Base-by-base conservation (phyloP, 2,888 invertebrate genomes). In the Volucella inflata region DNA sequence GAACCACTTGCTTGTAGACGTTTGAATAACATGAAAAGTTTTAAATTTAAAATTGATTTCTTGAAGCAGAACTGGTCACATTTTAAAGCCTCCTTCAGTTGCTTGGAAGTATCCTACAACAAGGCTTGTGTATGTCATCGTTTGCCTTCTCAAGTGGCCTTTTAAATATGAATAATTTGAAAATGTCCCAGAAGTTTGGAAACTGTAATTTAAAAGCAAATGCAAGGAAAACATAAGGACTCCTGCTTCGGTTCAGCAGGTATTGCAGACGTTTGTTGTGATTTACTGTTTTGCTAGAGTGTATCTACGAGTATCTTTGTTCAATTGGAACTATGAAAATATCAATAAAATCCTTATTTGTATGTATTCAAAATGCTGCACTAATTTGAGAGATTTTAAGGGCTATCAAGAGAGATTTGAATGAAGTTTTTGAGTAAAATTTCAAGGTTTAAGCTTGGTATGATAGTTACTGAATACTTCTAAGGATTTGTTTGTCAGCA, bases 321-420 rank as follows among this genome's bases (percentile, higher is more conserved):
- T 68, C 76, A 21, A 60, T 21, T 76, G 12, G 17, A 17, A 30
- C 21, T 38, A 21, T 17, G 17, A 10, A 12, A 17, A 51, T 14
- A 51, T 8, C 10, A 76, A 60, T 51, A 60, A 51, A 38, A 30
- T 51, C 38, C 46, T 60, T 60, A 38, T 42, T 12, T 51, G 68
- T 55, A 36, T 46, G 16, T 46, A 68, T 68, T 57, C 36, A n/a
- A 21, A 16, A 21, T 1, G n/a, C 14, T 36, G 55, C 21, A 55
- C n/a, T 6, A 46, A 3, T 46, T 46, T 46, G 30, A n/a, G 46
- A n/a, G 46, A 46, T 10, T 46, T 0, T 12, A 14, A 46, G n/a
- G n/a, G 4, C 8, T 46, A 6, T 46, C 14, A 12, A 46, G 8
- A 12, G 53, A 17, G n/a, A 12, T 53, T 30, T 30, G 30, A 6